Evolutionary conservation across 2,888 invertebrate species (phyloP), one percentile per base, ranked within the genome.

Genomic region (Pachymerium ferrugineum): DNA sequence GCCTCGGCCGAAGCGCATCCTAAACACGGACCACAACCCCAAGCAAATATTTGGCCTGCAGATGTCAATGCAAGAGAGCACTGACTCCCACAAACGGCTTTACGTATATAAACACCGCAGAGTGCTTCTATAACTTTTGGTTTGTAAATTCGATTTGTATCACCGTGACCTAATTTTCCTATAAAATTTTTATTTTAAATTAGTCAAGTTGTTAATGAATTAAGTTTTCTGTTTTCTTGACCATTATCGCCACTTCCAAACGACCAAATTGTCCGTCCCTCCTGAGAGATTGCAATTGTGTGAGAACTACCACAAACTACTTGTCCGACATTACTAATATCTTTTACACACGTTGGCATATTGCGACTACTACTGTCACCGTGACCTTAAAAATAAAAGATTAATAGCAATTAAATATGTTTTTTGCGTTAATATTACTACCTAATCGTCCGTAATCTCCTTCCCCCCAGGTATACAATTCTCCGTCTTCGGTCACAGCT

Each of bases 201-300:
- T 70, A 80, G 80, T 0, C 86, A 86, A 6, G 86, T 80, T 1
- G 83, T 86, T 25, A 87, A 78, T 0, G 87, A 86, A 78, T 87
- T 86, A 6, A 86, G 84, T 76, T 85, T 85, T 10, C 86, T 86
- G 78, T 35, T 12, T 75, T 76, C 19, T 68, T 67, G 74, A 76
- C 88, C 88, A 80, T 86, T 87, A 78, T 88, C 88, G 0, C 88
- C 87, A 81, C 88, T 88, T 3, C 89, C 89, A 81, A 88, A 89
- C 0, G 87, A 84, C 87, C 88, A 89, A 0, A 87, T 86, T 1
- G 81, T 84, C 78, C 83, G 81, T 1, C 88, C 88, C 79, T 88
- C 88, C 1, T 81, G 78, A 0, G 87, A 86, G 25, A 88, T 83
- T 79, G 87, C 87, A 31, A 88, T 84, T 0, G 88, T 88, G 79